phyloP scores from a whole-genome alignment of 35 echinoderm and acorn worm genomes.

The Ophioderma brevispina region DNA sequence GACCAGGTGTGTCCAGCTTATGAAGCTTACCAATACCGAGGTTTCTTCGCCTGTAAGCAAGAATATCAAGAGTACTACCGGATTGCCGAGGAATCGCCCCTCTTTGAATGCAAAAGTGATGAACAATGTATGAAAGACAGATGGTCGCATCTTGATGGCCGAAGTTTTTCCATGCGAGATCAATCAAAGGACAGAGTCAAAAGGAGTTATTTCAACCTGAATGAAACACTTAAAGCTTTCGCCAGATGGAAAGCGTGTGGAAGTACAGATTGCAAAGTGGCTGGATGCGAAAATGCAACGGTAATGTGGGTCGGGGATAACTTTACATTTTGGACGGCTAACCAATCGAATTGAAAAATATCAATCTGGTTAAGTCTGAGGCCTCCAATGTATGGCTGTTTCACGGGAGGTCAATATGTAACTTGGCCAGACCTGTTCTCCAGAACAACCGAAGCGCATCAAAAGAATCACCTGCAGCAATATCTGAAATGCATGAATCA shows the following conservation, averaged over 20 bases:
- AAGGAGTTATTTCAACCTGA: not conserved
- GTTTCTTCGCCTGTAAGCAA: slow-evolving; percentile 38
- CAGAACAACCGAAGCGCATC: no score
- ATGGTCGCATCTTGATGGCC: not conserved
- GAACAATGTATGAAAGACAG: not conserved
- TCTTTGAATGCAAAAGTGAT: slow-evolving; percentile 9
- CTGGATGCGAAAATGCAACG: not conserved
- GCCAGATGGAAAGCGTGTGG: not conserved
- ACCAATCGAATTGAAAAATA: no score
- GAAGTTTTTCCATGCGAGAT: not conserved
- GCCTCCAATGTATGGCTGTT: not conserved
- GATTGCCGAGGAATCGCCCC: not conserved
- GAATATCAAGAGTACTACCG: slow-evolving; percentile 21
- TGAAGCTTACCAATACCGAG: slow-evolving; percentile 25
- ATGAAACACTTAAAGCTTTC: not conserved
- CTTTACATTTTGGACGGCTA: no score
- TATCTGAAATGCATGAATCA: not conserved
- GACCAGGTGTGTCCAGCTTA: slow-evolving; percentile 12
- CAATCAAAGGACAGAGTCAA: not conserved
- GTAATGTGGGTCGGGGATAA: no score
- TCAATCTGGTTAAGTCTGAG: not conserved
- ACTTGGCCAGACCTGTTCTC: not conserved
- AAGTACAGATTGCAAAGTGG: not conserved
- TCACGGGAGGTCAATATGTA: not conserved
- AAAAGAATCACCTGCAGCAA: no score